A percentile compares a stretch with the other conserved stretches of the same genome.
phyloP scores from a whole-genome alignment of 2,797 vertebrate genomes.

The Acridotheres tristis region DNA sequence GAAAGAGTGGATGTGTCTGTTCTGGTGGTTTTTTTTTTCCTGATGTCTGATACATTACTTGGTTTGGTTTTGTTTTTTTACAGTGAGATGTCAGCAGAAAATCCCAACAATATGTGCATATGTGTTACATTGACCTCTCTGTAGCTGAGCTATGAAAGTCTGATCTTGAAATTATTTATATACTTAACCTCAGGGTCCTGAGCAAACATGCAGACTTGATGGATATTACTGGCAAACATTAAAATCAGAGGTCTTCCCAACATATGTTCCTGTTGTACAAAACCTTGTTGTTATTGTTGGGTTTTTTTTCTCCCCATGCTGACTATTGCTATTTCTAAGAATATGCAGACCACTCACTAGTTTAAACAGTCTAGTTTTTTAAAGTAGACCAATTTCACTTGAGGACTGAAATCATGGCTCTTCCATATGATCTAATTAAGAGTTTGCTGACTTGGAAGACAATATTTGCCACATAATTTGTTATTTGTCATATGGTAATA shows the following conservation, averaged over 20 bases:
- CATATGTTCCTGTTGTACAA: not conserved
- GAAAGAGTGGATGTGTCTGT: not conserved
- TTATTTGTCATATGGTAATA: not conserved
- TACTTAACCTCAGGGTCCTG: not conserved
- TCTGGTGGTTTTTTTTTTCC: not conserved
- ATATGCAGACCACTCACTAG: not conserved
- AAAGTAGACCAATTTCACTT: not conserved
- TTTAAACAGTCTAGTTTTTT: not conserved
- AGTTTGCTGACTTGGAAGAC: not conserved
- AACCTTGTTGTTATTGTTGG: not conserved
- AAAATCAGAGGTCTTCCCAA: not conserved
- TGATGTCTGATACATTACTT: not conserved
- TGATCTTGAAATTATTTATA: not conserved
- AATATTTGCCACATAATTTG: not conserved
- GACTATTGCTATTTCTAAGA: not conserved
- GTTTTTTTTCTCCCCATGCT: fast-evolving
- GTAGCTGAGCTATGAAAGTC: not conserved
- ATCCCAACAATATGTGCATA: not conserved
- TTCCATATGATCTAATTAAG: not conserved
- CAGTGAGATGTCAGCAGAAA: not conserved
- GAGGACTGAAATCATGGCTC: not conserved
- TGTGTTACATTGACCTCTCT: not conserved
- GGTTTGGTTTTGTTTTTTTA: not conserved
- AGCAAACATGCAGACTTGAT: not conserved
- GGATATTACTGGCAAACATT: not conserved